Evolutionary conservation across 2,113 vertebrate genomes (phyloP), one percentile per base, ranked within the genome.

Genomic region (Cranoglanis bouderius): DNA sequence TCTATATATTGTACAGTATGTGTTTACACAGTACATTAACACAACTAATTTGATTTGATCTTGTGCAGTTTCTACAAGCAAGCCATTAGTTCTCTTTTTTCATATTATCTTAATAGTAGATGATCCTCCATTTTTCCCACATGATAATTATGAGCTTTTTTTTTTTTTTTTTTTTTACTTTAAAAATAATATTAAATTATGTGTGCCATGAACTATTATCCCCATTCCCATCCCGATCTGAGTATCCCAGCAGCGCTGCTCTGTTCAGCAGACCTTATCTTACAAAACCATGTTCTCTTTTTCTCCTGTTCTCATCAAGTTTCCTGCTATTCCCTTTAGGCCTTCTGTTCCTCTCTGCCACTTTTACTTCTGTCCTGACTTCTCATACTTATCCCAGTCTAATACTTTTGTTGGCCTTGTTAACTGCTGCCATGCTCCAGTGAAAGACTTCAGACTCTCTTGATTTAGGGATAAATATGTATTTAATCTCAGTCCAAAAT

Each of bases 271-370:
- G 1, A 18, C 35, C 38, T 81, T 81, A 81, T 81, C 49, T 81
- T 53, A 38, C 77, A 81, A n/a, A 53, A 53, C 57, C 55, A 40
- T 82, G 21, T 59, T 38, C 55, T 59, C 32, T 82, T 82, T 61
- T 61, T 43, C 55, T 29, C 26, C 55, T 61, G 10, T 40, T 83
- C 55, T 43, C 19, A 26, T 82, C 35, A 83, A 83, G 81, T 83
- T 61, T 83, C 81, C 81, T 83, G 81, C 55, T 61, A 61, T 43
- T 83, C 81, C 81, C 81, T 61, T 83, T 29, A 43, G 81, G 55
- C 81, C 35, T 43, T 83, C 81, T 83, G 21, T 61, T 61, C 81
- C 55, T 82, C 51, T 14, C 35, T 43, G 26, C 81, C 55, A 59
- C 32, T 82, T 40, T 55, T 61, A 61, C 81, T 83, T 61, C 35